These are phyloP conservation scores for Physocephala rufipes DNA, from an alignment of 2,888 invertebrate species.

Conservation along the genomic window DNA sequence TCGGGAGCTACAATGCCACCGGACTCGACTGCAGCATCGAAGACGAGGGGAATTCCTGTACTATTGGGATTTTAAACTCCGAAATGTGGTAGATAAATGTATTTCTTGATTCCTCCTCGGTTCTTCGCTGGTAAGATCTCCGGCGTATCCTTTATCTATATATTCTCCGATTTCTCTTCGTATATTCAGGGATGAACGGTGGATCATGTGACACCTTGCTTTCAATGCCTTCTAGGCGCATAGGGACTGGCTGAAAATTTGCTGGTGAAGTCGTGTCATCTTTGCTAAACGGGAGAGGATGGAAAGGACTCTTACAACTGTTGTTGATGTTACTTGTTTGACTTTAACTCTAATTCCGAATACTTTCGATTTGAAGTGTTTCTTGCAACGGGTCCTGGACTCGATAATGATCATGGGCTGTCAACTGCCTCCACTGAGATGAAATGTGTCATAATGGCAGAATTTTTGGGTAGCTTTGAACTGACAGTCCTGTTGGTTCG, in stretches of 20 bases:
- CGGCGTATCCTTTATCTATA: background rate
- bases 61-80: constrained; percentile 36
- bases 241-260: constrained; percentile 20
- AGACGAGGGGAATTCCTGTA: constrained; percentile 3
- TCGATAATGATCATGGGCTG: background rate
- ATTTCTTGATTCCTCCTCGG: background rate
- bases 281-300: constrained; percentile 33
- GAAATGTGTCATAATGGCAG: background rate
- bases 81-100: constrained; percentile 37
- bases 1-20: constrained; percentile 13
- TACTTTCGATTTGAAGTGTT: constrained; percentile 2
- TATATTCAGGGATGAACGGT: constrained; percentile 12
- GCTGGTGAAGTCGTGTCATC: constrained; percentile 29
- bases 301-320: constrained; percentile 21
- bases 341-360: constrained; percentile 2
- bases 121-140: constrained; percentile 6
- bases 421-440: constrained; percentile 1
- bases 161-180: background rate
- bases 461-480: background rate
- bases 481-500: background rate
- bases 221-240: constrained; percentile 16
- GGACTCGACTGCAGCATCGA: constrained; percentile 12
- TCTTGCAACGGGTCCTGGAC: constrained; percentile 5
- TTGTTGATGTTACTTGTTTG: background rate
- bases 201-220: constrained; percentile 28